Conservation (phyloP, 2,113 vertebrate genomes). For the Ibidorhyncha struthersii region DNA sequence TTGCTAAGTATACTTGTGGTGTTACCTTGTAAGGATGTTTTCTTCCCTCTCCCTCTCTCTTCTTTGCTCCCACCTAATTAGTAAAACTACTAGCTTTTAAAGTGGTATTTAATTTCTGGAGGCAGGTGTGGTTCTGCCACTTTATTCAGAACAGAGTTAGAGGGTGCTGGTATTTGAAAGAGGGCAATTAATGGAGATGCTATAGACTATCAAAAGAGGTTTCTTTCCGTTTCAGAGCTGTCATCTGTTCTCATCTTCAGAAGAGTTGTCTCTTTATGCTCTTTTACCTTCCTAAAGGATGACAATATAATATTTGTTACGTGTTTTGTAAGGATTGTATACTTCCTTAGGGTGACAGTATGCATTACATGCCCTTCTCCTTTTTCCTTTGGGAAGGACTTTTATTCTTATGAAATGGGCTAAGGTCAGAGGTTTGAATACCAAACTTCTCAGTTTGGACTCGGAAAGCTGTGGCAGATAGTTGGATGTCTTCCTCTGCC, state of each 20-base stretch:
- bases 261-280: background rate
- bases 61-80: background rate
- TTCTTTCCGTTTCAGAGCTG: background rate
- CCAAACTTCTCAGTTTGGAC: background rate
- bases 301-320: background rate
- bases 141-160: background rate
- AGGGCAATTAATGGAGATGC: background rate
- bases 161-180: background rate
- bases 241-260: background rate
- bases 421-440: background rate
- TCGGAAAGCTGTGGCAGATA: background rate
- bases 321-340: background rate
- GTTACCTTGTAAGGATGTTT: background rate
- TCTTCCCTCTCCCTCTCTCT: background rate
- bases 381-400: background rate
- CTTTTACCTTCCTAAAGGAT: background rate
- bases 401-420: background rate
- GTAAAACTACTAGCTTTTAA: background rate
- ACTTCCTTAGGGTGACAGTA: background rate
- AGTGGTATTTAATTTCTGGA: background rate
- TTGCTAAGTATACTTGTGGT: background rate
- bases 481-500: background rate
- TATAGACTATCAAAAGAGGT: background rate
- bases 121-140: background rate
- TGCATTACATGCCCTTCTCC: background rate